These are phyloP conservation scores for Aquatica leii DNA, from an alignment of 2,888 invertebrate genomes.

Conservation along the genomic window DNA sequence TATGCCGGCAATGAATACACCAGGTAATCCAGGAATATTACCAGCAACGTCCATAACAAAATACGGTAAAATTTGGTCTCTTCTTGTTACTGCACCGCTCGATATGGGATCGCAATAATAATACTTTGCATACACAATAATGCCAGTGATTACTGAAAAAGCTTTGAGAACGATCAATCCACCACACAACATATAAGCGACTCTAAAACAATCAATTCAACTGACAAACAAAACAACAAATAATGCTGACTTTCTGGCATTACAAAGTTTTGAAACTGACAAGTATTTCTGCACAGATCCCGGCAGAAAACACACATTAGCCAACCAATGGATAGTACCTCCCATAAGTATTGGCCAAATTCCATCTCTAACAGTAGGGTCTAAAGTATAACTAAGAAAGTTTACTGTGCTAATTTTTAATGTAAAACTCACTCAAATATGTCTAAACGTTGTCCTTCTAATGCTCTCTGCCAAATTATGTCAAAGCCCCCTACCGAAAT, in stretches of 20 bases:
- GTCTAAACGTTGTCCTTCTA: slow-evolving; percentile 66
- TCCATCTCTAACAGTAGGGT: slow-evolving; percentile 67
- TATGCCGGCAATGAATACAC: slow-evolving; percentile 77
- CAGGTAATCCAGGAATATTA: slow-evolving; percentile 74
- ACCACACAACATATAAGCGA: slow-evolving; percentile 40
- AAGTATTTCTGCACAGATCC: slow-evolving; percentile 69
- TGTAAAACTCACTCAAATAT: slow-evolving; percentile 67
- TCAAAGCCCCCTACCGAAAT: slow-evolving; percentile 65
- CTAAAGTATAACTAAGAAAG: slow-evolving; percentile 23
- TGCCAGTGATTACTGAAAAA: slow-evolving; percentile 66
- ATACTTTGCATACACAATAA: slow-evolving; percentile 71
- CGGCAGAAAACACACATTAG: slow-evolving; percentile 66
- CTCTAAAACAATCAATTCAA: slow-evolving; percentile 55
- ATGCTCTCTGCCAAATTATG: slow-evolving; percentile 66
- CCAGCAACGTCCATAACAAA: slow-evolving; percentile 75
- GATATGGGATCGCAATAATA: slow-evolving; percentile 71
- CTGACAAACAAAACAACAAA: slow-evolving; percentile 60
- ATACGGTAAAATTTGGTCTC: slow-evolving; percentile 70
- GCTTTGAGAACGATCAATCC: slow-evolving; percentile 67
- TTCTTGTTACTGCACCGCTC: slow-evolving; percentile 65
- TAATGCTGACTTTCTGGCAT: slow-evolving; percentile 62
- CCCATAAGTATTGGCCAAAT: slow-evolving; percentile 70
- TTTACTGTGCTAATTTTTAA: neutral
- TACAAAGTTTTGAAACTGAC: slow-evolving; percentile 65
- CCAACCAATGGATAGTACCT: slow-evolving; percentile 63